Conservation (phyloP, 2,888 invertebrate genomes). For the Diarsia rubi region DNA sequence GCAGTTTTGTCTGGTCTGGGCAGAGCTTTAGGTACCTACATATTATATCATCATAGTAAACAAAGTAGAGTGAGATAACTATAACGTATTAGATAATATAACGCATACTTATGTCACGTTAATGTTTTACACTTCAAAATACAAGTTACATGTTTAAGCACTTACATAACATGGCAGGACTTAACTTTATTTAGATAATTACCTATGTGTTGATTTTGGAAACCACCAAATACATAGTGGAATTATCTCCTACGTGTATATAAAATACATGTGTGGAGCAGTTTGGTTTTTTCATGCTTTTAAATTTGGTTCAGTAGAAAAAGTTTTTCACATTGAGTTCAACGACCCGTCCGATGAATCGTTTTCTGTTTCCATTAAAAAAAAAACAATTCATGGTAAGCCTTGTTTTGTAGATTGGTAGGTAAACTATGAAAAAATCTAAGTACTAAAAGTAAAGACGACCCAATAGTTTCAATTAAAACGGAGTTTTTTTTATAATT, state of each 20-base stretch:
- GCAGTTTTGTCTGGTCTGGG: background rate
- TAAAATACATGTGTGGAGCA: background rate
- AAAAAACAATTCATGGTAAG: background rate
- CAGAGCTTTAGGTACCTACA: background rate
- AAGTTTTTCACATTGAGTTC: background rate
- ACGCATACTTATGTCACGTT: background rate
- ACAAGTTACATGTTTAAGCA: background rate
- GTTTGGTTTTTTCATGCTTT: background rate
- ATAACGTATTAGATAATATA: constrained; percentile 1
- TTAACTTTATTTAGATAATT: background rate
- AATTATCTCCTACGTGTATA: background rate
- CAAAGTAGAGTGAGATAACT: background rate
- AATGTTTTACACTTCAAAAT: background rate
- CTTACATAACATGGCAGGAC: background rate
- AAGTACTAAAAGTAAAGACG: background rate
- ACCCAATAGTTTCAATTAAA: background rate
- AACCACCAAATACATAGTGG: background rate
- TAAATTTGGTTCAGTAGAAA: background rate
- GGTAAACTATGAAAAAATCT: background rate
- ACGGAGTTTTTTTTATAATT: constrained; percentile 12
- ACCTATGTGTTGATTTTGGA: background rate
- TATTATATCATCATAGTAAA: background rate
- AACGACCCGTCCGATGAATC: background rate
- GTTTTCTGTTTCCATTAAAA: background rate
- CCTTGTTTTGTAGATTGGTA: background rate